These are phyloP conservation scores for Cetonia aurata DNA, from an alignment of 2,888 invertebrate genomes.

Conservation along the genomic window DNA sequence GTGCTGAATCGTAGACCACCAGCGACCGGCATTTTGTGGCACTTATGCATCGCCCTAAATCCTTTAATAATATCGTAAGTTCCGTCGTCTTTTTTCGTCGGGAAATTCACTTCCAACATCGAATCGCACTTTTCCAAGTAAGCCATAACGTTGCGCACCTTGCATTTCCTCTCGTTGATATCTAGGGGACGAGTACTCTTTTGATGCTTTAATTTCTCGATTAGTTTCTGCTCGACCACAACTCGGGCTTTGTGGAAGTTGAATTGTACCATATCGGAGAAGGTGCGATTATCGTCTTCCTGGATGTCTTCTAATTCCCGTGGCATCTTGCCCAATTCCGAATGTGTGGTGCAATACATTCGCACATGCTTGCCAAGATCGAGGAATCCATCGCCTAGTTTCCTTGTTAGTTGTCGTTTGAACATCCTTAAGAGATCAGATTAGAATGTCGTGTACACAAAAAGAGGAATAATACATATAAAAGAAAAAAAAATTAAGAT, in stretches of 20 bases:
- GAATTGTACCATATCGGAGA: constrained; percentile 76
- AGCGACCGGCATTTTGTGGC: constrained; percentile 75
- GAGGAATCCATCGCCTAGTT: too few species aligned
- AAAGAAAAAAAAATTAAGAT: too few species aligned
- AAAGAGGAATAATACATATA: too few species aligned
- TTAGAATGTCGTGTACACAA: too few species aligned
- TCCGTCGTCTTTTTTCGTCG: constrained; percentile 78
- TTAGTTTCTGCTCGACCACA: constrained; percentile 69
- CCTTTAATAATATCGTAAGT: constrained; percentile 78
- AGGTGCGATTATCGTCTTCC: constrained; percentile 68
- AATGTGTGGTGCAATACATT: not conserved
- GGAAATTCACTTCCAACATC: constrained; percentile 76
- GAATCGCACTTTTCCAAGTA: constrained; percentile 78
- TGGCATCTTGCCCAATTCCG: constrained; percentile 61
- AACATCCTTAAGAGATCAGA: too few species aligned
- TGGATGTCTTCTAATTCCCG: constrained; percentile 61
- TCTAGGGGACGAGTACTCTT: constrained; percentile 57
- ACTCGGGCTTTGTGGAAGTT: constrained; percentile 76
- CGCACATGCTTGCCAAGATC: too few species aligned
- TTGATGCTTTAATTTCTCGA: constrained; percentile 67
- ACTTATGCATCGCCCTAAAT: constrained; percentile 81
- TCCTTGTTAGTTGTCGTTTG: too few species aligned
- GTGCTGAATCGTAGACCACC: constrained; percentile 57
- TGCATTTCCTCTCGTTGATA: constrained; percentile 72
- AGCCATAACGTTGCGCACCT: constrained; percentile 75